Base-by-base conservation (phyloP, 2,888 invertebrate species). In the Cataglyphis altisquamis region DNA sequence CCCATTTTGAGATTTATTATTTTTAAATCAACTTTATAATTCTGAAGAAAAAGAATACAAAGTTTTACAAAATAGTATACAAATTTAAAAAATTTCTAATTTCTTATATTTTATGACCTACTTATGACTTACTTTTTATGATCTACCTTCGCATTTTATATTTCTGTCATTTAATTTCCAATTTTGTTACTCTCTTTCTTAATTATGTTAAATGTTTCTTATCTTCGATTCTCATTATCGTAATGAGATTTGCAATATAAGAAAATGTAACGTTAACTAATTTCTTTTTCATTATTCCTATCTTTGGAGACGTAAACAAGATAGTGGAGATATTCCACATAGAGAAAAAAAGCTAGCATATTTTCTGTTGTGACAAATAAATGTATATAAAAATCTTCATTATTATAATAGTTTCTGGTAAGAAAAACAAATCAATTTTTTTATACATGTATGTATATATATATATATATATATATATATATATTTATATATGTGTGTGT, bases 191-290 rank as follows among this genome's bases (percentile, higher is more conserved):
- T 18, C 10, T 52, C 57, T 62, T 15, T n/a, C 57, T 25, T 8
- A 52, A n/a, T 52, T 68, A 45, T 70, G 64, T 39, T 84, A 75
- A 83, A 86, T 85, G 82, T 86, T 75, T 84, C 86, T 84, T 2
- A 25, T 25, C 25, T 1, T 87, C 84, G 83, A 87, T 83, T 85
- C 88, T 90, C 91, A 91, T 93, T 92, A 92, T 88, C 88, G 84
- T 93, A 92, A 93, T 93, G 91, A 55, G 60, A 81, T 72, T 83
- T 72, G 82, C 84, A 86, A 83, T n/a, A 29, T 86, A 41, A 86
- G 82, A 82, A 85, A 90, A 88, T 62, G n/a, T 57, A 48, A 63
- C 29, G 48, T 77, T 60, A 67, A 78, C 45, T 80, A 64, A n/a
- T 3, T 39, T 57, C 52, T 83, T 36, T 62, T 82, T 60, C 62